phyloP scores from a whole-genome alignment of 2,888 invertebrate species.

The Macrosiphum euphorbiae region DNA sequence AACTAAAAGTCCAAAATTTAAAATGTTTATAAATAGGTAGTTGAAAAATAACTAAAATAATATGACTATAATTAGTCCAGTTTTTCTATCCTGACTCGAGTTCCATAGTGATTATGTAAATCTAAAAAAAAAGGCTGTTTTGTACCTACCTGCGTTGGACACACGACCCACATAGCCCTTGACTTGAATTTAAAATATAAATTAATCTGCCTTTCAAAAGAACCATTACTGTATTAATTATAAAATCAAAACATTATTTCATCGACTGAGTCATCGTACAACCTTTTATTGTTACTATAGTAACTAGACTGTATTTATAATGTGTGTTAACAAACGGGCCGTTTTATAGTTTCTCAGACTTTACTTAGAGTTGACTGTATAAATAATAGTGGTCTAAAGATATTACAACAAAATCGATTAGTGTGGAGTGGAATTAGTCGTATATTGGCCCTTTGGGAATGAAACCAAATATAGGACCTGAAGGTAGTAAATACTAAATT shows the following conservation, averaged over 20 bases:
- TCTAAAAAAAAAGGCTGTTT: background rate
- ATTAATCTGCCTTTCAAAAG: background rate
- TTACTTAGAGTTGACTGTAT: background rate
- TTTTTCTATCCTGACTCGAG: background rate
- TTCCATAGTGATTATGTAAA: background rate
- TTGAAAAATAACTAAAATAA: background rate
- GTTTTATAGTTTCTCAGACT: background rate
- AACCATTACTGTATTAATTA: background rate
- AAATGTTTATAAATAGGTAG: background rate
- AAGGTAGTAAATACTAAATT: background rate
- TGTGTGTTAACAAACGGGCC: background rate
- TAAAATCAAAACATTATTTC: background rate
- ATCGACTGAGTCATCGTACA: background rate
- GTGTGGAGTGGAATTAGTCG: slow-evolving; percentile 1
- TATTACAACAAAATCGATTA: background rate
- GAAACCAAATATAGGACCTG: background rate
- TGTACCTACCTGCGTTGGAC: background rate
- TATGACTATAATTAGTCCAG: background rate
- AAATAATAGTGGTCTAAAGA: background rate
- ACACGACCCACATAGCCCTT: background rate
- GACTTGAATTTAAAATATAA: slow-evolving; percentile 1
- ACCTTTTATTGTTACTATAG: background rate
- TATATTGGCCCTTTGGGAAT: slow-evolving; percentile 12
- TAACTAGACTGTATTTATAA: background rate
- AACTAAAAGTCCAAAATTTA: background rate